Conservation (phyloP, 2,113 vertebrate species). For the Shinisaurus crocodilurus region DNA sequence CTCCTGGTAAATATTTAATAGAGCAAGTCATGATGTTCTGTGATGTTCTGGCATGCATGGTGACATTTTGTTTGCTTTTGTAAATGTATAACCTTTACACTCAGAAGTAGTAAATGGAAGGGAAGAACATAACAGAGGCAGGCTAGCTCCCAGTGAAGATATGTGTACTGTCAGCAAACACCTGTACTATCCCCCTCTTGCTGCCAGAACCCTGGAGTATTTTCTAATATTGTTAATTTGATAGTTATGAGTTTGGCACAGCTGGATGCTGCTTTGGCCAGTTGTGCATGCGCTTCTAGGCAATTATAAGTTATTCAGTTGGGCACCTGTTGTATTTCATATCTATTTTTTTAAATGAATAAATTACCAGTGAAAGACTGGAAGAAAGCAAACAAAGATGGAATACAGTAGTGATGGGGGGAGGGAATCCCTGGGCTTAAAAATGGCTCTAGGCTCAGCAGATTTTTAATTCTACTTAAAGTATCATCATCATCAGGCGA, state of each 20-base stretch:
- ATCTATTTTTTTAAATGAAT: neutral
- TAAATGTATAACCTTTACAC: slow-evolving; percentile 53
- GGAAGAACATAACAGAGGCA: slow-evolving; percentile 1
- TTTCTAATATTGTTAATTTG: neutral
- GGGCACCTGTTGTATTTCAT: slow-evolving; percentile 5
- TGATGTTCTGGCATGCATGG: too few relatives aligned
- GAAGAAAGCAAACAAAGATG: neutral
- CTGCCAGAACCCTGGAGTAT: slow-evolving; percentile 4
- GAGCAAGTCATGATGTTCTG: neutral
- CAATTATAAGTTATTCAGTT: neutral
- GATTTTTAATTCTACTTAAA: neutral
- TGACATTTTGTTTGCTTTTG: slow-evolving; percentile 27
- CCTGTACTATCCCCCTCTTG: neutral
- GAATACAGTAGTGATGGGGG: too few relatives aligned
- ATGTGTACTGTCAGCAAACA: slow-evolving; percentile 2
- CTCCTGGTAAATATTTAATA: slow-evolving; percentile 67
- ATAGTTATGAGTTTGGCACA: neutral
- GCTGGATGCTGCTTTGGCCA: neutral
- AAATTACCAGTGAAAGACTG: slow-evolving; percentile 24
- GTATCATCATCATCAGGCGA: too few relatives aligned
- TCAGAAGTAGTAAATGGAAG: slow-evolving; percentile 24
- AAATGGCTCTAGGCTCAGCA: neutral
- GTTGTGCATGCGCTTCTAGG: neutral
- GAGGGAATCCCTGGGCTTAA: neutral
- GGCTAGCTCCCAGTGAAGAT: slow-evolving; percentile 16